Percentiles rank a stretch among this genome's conserved stretches.
Conservation (phyloP, 2,888 invertebrate species). For the Hanleya hanleyi region DNA sequence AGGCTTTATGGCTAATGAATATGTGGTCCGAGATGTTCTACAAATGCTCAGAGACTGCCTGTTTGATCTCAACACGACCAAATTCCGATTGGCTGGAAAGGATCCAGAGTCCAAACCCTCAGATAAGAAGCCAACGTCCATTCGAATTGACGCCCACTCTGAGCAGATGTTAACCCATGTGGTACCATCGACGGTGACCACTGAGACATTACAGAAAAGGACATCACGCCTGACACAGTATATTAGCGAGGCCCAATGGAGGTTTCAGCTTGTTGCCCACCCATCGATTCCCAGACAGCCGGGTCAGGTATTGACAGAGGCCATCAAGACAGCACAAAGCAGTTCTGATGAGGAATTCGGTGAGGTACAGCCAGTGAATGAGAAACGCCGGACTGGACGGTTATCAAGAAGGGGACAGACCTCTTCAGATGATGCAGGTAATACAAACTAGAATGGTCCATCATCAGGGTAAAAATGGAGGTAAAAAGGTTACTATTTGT, state of each 20-base stretch:
- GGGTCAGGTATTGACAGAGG: constrained; percentile 50
- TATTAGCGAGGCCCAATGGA: constrained; percentile 83
- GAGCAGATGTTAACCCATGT: constrained; percentile 51
- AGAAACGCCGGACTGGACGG: background rate
- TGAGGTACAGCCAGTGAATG: background rate
- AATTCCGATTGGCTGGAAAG: constrained; percentile 50
- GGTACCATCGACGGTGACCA: constrained; percentile 51
- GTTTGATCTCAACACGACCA: constrained; percentile 55
- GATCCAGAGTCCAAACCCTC: constrained; percentile 14
- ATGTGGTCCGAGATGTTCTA: constrained; percentile 63
- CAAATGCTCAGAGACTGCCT: constrained; percentile 62
- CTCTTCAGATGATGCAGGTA: background rate
- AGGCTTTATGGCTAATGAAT: constrained; percentile 64
- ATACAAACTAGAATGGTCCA: too few species aligned
- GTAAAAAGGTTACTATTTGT: too few species aligned
- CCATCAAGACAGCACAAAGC: constrained; percentile 23
- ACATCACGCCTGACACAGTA: constrained; percentile 74
- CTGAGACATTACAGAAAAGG: constrained; percentile 64
- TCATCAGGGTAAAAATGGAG: too few species aligned
- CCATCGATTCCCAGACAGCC: constrained; percentile 55
- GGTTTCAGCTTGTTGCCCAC: constrained; percentile 79
- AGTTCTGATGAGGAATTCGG: background rate
- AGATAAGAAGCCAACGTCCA: constrained; percentile 26
- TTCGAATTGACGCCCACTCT: constrained; percentile 12
- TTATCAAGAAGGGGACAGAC: background rate